These are phyloP conservation scores for Phasianus colchicus DNA, from an alignment of 2,113 vertebrate genomes.

Conservation along the genomic window DNA sequence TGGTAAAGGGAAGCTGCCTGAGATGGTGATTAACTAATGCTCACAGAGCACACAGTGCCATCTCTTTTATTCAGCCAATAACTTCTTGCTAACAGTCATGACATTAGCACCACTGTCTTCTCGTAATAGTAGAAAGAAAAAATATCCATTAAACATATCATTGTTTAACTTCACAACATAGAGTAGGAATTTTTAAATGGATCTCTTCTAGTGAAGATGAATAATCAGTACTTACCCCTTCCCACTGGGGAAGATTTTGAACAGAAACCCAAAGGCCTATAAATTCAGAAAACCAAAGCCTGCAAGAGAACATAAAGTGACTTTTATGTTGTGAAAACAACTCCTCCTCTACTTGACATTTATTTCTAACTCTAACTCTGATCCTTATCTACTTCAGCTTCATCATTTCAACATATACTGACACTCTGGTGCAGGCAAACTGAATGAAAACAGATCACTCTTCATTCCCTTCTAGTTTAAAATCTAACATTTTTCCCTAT, in stretches of 20 bases:
- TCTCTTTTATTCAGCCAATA: slow-evolving; percentile 3
- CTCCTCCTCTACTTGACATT: neutral
- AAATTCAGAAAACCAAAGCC: slow-evolving; percentile 97
- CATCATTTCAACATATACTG: neutral
- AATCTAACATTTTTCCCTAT: neutral
- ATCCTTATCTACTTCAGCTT: neutral
- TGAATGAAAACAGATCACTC: neutral
- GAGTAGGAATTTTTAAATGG: neutral
- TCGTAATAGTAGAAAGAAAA: neutral
- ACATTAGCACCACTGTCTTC: neutral
- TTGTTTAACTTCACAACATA: neutral
- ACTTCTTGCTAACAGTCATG: neutral
- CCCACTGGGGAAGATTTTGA: slow-evolving; percentile 98
- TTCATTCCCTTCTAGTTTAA: neutral
- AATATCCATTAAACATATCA: neutral
- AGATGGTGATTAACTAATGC: neutral
- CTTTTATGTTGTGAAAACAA: neutral
- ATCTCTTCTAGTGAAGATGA: neutral
- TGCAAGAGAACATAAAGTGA: slow-evolving; percentile 74
- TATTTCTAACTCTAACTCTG: neutral
- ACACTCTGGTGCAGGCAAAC: neutral
- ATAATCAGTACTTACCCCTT: slow-evolving; percentile 87
- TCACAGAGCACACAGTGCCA: neutral
- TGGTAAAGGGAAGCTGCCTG: neutral
- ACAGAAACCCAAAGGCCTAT: slow-evolving; percentile 95